Base-by-base conservation (phyloP, 2,888 invertebrate species). In the Stenichneumon culpator region DNA sequence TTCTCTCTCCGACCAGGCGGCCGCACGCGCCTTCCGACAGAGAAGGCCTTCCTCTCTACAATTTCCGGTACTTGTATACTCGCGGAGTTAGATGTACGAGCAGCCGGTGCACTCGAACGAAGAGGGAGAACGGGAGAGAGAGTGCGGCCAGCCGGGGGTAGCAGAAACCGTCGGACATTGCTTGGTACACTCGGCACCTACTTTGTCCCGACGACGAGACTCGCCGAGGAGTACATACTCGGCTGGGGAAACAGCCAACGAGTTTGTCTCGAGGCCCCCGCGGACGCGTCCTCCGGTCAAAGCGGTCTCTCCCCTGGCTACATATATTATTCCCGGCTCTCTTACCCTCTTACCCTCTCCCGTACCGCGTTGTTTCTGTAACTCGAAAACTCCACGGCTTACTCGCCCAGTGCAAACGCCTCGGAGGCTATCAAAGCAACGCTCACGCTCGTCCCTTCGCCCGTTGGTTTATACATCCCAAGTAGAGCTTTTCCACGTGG, bases 191-290 rank as follows among this genome's bases (percentile, higher is more conserved):
- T 84, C 81, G 32, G 54, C 44, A 44, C 36, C 68, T 63, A 82
- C 75, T 82, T 85, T 84, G 84, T 80, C 50, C 60, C 74, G 84
- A 86, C 84, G 80, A 69, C 68, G 69, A 67, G 77, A 79, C 82
- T 74, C 82, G 84, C 79, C 36, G 57, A 50, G 19, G 50, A 47
- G 60, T 67, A 63, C 44, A 22, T 52, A 75, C 22, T 36, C 54
- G 65, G 11, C n/a, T 54, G 25, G 22, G 11, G 57, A 67, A 74
- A 47, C 65, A 50, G 84, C 83, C 79, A 68, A 57, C 70, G 86
- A 86, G 89, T 88, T 83, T 86, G 88, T 83, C 89, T 86, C 88
- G 83, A 80, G 87, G 75, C 86, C 65, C 69, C 68, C 60, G 60
- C 68, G 72, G 69, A 84, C 63, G 63, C 74, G 22, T 52, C 70